Conservation (phyloP, 1,140 invertebrate species). For the Anoplolepis gracilipes region DNA sequence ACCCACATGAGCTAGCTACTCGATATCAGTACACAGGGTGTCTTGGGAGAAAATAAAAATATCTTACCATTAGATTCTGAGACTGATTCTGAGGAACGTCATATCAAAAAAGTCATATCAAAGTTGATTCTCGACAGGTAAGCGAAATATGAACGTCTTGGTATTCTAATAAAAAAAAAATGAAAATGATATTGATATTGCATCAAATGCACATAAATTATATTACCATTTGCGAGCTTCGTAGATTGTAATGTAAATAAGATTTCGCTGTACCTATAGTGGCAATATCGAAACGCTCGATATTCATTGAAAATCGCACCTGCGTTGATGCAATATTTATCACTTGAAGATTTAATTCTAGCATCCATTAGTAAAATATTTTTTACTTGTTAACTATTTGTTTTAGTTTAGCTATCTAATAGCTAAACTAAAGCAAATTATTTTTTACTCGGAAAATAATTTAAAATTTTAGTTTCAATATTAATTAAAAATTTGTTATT, state of each 20-base stretch:
- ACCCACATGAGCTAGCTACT: background rate
- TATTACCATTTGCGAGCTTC: background rate
- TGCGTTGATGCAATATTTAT: constrained; percentile 7
- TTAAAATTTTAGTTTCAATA: background rate
- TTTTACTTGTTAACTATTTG: background rate
- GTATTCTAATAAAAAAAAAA: background rate
- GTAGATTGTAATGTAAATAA: background rate
- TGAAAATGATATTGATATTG: background rate
- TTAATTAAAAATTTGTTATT: background rate
- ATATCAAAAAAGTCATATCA: background rate
- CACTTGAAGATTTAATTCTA: background rate
- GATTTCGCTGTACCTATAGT: background rate
- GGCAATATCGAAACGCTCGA: background rate
- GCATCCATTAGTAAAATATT: background rate
- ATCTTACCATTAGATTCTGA: background rate
- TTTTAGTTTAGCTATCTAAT: background rate
- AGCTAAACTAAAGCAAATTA: background rate
- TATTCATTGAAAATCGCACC: background rate
- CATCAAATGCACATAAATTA: background rate
- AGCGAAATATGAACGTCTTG: background rate
- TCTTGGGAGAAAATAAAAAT: background rate
- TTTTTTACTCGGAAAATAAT: background rate
- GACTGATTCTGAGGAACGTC: background rate
- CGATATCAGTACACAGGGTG: constrained; percentile 5
- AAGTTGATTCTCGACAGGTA: too few relatives aligned